Evolutionary conservation across 2,113 vertebrate species (phyloP).

Genomic region (Meriones unguiculatus): DNA sequence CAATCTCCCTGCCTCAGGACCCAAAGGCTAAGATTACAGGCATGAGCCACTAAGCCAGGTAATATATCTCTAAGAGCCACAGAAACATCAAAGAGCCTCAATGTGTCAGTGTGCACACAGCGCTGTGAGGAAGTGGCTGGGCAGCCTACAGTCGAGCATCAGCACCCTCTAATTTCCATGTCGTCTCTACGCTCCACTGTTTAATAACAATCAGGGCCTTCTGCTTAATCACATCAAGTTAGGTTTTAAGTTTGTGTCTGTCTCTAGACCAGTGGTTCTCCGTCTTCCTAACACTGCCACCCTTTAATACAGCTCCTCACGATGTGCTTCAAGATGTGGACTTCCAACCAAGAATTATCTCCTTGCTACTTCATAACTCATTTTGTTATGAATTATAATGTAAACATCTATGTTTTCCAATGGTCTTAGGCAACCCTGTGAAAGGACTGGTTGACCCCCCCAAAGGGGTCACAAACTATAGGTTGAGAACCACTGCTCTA

Average conservation of each 20-base stretch:
- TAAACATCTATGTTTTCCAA: not conserved
- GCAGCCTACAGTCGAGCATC: too few species aligned
- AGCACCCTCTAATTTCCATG: too few species aligned
- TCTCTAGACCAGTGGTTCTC: not conserved
- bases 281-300: not conserved
- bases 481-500: not conserved
- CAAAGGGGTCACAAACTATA: not conserved
- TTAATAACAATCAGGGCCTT: too few species aligned
- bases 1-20: not conserved
- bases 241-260: not conserved
- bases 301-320: not conserved
- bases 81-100: not conserved
- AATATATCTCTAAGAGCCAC: not conserved
- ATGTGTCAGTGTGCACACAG: rapidly evolving
- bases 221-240: too few species aligned
- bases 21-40: not conserved
- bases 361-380: not conserved
- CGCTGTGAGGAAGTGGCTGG: not conserved
- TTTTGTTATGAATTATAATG: not conserved
- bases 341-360: not conserved
- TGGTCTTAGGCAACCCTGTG: not conserved
- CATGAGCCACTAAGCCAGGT: not conserved
- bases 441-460: not conserved
- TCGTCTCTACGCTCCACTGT: too few species aligned
- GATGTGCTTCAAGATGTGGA: not conserved